Evolutionary conservation across 2,888 invertebrate genomes (phyloP).

Genomic region (Dastarcus helophoroides): DNA sequence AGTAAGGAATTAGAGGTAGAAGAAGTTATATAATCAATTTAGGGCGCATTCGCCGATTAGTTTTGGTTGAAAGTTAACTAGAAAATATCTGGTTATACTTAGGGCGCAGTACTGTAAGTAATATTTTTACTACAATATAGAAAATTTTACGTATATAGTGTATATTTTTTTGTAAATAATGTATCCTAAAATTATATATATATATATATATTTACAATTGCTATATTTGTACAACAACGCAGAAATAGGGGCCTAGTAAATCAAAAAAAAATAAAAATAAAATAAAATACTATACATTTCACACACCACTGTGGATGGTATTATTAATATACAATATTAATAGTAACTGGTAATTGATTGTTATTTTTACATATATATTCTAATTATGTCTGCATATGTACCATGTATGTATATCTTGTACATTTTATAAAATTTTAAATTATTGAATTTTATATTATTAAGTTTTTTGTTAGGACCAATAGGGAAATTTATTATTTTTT

Average conservation of each 20-base stretch:
- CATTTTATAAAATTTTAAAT: slow-evolving; percentile 38
- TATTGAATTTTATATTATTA: slow-evolving; percentile 29
- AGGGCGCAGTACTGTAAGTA: slow-evolving; percentile 31
- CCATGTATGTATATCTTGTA: slow-evolving; percentile 35
- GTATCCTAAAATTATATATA: slow-evolving; percentile 26
- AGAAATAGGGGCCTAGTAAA: slow-evolving; percentile 35
- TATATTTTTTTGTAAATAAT: slow-evolving; percentile 38
- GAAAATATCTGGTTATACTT: slow-evolving; percentile 15
- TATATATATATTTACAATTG: slow-evolving; percentile 26
- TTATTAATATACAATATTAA: slow-evolving; percentile 21
- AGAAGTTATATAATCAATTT: slow-evolving; percentile 8
- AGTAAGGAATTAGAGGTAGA: not conserved
- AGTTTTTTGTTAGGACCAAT: slow-evolving; percentile 10
- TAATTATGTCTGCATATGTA: slow-evolving; percentile 29
- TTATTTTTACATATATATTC: slow-evolving; percentile 35
- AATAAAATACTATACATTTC: slow-evolving; percentile 17
- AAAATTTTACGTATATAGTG: slow-evolving; percentile 33
- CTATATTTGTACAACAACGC: slow-evolving; percentile 40
- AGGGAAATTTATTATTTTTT: slow-evolving; percentile 7
- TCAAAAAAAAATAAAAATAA: slow-evolving; percentile 21
- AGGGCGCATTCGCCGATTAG: slow-evolving; percentile 23
- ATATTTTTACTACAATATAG: slow-evolving; percentile 29
- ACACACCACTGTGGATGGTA: slow-evolving; percentile 28
- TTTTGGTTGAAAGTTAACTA: slow-evolving; percentile 17
- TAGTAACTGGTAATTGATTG: slow-evolving; percentile 30